Evolutionary conservation across 2,888 invertebrate genomes (phyloP), one percentile per base, ranked within the genome.

Genomic region (Cataglyphis rosenhaueri): DNA sequence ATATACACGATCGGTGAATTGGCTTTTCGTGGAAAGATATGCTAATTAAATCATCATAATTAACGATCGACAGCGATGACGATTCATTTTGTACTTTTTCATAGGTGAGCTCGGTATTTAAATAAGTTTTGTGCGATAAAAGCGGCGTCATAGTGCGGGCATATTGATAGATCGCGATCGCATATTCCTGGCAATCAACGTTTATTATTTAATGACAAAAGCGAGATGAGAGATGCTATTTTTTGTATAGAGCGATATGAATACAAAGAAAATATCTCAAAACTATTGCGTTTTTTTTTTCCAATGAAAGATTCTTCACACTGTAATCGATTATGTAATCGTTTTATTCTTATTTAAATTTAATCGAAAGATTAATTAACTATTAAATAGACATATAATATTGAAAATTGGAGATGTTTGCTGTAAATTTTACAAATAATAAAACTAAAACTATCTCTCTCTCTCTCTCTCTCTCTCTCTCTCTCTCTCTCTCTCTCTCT

Each of bases 11-110:
- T 38, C 76, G 41, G 25, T 52, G 18, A 44, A 66, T 57, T 55
- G 41, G 59, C 44, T 48, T 35, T 68, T 59, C 48, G 25, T 68
- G 44, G 10, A 70, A 55, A 81, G 81, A 55, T 59, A 81, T n/a
- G 81, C 61, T 74, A 83, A 83, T 83, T 83, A 81, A 83, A 83
- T 83, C 81, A 73, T 83, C 81, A 81, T 44, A 32, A 44, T 44
- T 71, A 64, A 64, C 48, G 25, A 44, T 35, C 29, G 74, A 44
- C 21, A 64, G 9, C 57, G 29, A 21, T 15, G 35, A 65, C 29
- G 66, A 66, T 61, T 70, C 21, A 38, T n/a, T 15, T 59, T 32
- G 25, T 35, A 35, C 59, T 57, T 48, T 68, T 57, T 35, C 35
- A 35, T 66, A 65, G 57, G 32, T 32, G 29, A 29, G n/a, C 55